Evolutionary conservation across 1,140 invertebrate species (phyloP).

Genomic region (Rhyacophila brunnea): DNA sequence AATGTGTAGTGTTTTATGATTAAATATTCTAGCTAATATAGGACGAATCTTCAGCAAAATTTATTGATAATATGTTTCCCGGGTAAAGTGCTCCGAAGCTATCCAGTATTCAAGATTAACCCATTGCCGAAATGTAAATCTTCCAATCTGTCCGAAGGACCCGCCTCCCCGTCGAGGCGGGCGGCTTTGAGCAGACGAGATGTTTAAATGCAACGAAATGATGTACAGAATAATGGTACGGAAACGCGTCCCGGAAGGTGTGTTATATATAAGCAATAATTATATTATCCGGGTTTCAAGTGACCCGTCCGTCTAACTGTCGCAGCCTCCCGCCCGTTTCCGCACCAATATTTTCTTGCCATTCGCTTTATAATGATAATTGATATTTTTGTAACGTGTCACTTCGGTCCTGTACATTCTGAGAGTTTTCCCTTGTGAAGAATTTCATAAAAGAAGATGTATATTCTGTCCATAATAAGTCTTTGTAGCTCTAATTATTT

Average conservation of each 20-base stretch:
- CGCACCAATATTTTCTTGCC: conserved; percentile 7
- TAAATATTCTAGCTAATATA: conserved; percentile 22
- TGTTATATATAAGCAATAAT: no score
- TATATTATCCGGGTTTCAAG: no score
- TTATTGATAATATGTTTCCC: no score
- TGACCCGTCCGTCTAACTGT: no score
- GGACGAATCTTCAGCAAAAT: background rate
- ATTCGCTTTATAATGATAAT: conserved; percentile 3
- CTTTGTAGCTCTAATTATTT: no score
- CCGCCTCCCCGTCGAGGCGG: background rate
- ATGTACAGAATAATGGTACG: conserved; percentile 4
- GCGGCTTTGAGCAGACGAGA: background rate
- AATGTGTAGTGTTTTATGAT: conserved; percentile 34
- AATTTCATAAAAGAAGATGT: no score
- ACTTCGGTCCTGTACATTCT: conserved; percentile 7
- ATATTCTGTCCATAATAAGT: no score
- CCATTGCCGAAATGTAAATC: no score
- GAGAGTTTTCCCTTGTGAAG: background rate
- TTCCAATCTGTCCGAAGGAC: background rate
- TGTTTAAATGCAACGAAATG: conserved; percentile 16
- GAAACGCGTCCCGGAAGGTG: background rate
- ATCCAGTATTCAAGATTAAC: no score
- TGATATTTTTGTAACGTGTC: background rate
- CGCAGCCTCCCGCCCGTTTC: background rate
- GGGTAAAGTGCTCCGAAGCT: background rate